Conservation (phyloP, 2,797 vertebrate genomes). For the Siniperca scherzeri region DNA sequence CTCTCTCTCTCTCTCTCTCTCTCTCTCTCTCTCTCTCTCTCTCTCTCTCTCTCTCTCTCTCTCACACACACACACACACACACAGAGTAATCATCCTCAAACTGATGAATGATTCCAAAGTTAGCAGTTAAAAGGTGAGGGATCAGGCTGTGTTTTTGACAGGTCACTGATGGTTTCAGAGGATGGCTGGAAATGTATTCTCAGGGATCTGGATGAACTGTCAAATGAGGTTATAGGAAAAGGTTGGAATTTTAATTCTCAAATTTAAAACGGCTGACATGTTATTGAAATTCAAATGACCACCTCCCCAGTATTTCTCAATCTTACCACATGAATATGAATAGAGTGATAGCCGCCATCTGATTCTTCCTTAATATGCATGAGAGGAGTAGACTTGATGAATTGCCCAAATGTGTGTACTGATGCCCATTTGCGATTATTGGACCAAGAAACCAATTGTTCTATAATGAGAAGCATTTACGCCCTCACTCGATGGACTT, state of each 20-base stretch:
- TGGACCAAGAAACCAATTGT: conserved; percentile 78
- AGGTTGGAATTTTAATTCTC: conserved; percentile 69
- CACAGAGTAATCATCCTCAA: conserved; percentile 48
- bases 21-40: background rate
- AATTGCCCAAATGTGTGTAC: conserved; percentile 76
- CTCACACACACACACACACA: conserved; percentile 37
- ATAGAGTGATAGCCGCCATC: conserved; percentile 64
- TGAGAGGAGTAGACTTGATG: conserved; percentile 73
- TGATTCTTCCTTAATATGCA: conserved; percentile 74
- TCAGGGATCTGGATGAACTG: conserved; percentile 65
- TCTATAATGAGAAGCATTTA: conserved; percentile 77
- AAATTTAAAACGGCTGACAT: conserved; percentile 59
- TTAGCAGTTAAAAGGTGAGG: conserved; percentile 62
- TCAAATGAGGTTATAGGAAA: conserved; percentile 67
- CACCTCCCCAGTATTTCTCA: conserved; percentile 65
- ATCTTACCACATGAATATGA: conserved; percentile 78
- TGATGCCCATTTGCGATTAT: conserved; percentile 72
- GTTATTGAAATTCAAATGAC: conserved; percentile 82
- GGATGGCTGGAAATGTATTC: conserved; percentile 64
- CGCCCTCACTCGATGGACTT: conserved; percentile 60
- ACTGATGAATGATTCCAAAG: conserved; percentile 64
- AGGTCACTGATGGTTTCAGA: conserved; percentile 63
- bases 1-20: background rate
- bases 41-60: background rate
- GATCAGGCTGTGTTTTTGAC: conserved; percentile 68